These are phyloP conservation scores for Calliphora vicina DNA, from an alignment of 1,140 invertebrate genomes.

Conservation along the genomic window DNA sequence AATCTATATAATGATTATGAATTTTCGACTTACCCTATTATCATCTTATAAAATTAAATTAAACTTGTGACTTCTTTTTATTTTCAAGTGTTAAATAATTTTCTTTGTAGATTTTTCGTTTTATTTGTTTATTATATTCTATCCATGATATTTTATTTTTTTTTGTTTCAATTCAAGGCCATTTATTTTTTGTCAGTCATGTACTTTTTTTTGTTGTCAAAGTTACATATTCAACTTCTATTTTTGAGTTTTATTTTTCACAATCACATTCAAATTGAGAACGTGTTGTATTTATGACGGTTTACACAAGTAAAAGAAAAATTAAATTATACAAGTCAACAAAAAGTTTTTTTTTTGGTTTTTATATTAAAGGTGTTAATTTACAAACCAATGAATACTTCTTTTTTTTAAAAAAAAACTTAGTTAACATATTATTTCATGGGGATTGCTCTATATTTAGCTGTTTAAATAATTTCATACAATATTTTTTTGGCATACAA, in stretches of 20 bases:
- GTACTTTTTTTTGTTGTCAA: not conserved
- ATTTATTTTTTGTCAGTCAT: not conserved
- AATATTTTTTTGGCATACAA: not conserved
- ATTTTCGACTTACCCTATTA: too few relatives aligned
- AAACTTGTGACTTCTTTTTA: too few relatives aligned
- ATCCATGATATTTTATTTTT: too few relatives aligned
- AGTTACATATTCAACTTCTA: not conserved
- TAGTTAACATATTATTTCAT: not conserved
- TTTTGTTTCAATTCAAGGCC: not conserved
- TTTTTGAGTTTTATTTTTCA: not conserved
- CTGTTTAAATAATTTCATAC: not conserved
- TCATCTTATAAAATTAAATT: too few relatives aligned
- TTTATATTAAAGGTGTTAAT: not conserved
- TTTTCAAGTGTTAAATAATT: not conserved
- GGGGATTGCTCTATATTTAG: not conserved
- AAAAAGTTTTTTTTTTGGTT: not conserved
- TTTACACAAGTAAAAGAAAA: not conserved
- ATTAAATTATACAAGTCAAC: not conserved
- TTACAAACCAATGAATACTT: not conserved
- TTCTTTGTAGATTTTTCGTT: not conserved
- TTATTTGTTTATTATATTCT: too few relatives aligned
- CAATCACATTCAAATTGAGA: slow-evolving; percentile 5
- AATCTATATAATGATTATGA: too few relatives aligned
- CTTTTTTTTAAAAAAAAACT: not conserved
- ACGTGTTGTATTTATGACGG: not conserved